Percentiles rank a stretch among this genome's conserved stretches.
Evolutionary conservation across 2,113 vertebrate species (phyloP).

Genomic region (Oryzias melastigma): DNA sequence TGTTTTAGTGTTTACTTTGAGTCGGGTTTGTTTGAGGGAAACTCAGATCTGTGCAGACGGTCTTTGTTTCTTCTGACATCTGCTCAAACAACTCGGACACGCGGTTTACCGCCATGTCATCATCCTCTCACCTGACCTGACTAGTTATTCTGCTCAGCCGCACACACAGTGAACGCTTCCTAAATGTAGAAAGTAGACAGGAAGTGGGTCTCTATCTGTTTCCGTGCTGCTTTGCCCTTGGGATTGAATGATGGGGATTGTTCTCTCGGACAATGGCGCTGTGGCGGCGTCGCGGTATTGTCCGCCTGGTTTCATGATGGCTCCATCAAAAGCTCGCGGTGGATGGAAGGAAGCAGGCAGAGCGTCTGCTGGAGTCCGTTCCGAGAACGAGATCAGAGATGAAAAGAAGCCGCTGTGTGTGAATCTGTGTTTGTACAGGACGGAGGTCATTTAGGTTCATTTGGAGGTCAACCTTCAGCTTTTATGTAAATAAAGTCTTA

Average conservation of each 20-base stretch:
- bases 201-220: slow-evolving; percentile 66
- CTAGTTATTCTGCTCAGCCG: slow-evolving; percentile 15
- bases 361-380: slow-evolving; percentile 33
- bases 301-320: slow-evolving; percentile 29
- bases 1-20: neutral
- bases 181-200: slow-evolving; percentile 65
- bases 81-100: slow-evolving; percentile 19
- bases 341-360: slow-evolving; percentile 31
- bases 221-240: slow-evolving; percentile 54
- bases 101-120: slow-evolving; percentile 29
- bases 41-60: slow-evolving; percentile 9
- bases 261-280: slow-evolving; percentile 68
- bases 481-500: too few species aligned
- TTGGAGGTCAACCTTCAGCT: too few species aligned
- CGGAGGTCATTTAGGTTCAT: too few species aligned
- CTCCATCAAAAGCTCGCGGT: slow-evolving; percentile 43
- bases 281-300: slow-evolving; percentile 66
- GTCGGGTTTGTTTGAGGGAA: neutral
- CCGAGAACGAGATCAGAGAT: neutral
- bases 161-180: slow-evolving; percentile 25
- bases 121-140: slow-evolving; percentile 20
- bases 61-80: slow-evolving; percentile 16
- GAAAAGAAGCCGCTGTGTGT: too few species aligned
- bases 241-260: slow-evolving; percentile 52
- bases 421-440: too few species aligned